phyloP scores from a whole-genome alignment of 2,797 vertebrate genomes.

The Chrosomus eos region DNA sequence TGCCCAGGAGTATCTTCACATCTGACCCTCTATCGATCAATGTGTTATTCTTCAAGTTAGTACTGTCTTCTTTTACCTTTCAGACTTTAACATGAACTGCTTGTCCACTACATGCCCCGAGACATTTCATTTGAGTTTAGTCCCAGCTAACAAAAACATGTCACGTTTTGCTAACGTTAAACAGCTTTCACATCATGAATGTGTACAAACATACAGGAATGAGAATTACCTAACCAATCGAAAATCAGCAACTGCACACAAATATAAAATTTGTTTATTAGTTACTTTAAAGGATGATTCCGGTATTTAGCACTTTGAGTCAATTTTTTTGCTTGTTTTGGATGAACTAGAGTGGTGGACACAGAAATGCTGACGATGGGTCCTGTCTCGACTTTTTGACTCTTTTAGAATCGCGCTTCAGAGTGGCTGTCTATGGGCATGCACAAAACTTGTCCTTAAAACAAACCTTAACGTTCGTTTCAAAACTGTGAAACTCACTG shows the following conservation, averaged over 20 bases:
- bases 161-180: neutral
- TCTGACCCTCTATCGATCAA: constrained; percentile 45
- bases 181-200: neutral
- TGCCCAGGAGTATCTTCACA: constrained; percentile 39
- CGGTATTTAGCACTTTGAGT: too few relatives aligned
- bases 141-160: neutral
- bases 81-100: neutral
- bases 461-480: too few relatives aligned
- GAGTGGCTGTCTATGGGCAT: too few relatives aligned
- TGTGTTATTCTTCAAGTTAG: constrained; percentile 39
- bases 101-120: neutral
- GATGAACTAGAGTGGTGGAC: too few relatives aligned
- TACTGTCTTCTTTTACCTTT: neutral
- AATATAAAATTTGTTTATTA: neutral
- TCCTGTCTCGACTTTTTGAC: too few relatives aligned
- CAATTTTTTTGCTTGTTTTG: too few relatives aligned
- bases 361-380: too few relatives aligned
- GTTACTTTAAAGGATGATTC: too few relatives aligned
- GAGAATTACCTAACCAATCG: neutral
- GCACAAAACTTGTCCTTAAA: too few relatives aligned
- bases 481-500: too few relatives aligned
- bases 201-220: too few relatives aligned
- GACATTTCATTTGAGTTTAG: neutral
- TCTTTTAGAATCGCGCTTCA: too few relatives aligned
- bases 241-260: neutral